A percentile compares a stretch with the other conserved stretches of the same genome.
Conservation (phyloP, 30 jellyfish, hydroid and myxozoan species). For the Chironex yamaguchii region DNA sequence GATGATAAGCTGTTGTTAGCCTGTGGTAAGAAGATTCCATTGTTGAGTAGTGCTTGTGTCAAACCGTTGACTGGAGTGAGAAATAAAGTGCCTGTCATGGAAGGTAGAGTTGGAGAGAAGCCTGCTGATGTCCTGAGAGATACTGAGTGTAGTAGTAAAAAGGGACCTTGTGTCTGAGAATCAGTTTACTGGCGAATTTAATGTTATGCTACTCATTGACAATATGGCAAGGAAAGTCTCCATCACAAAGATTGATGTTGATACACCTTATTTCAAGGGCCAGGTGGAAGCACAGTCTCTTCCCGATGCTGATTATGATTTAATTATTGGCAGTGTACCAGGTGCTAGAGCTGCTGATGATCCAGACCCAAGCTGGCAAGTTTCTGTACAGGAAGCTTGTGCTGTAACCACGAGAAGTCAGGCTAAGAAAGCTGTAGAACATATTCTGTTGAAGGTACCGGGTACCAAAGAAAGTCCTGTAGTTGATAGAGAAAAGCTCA, state of each 20-base stretch:
- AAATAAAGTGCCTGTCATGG: conserved; percentile 1
- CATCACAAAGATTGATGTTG: conserved; percentile 48
- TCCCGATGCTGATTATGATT: conserved; percentile 54
- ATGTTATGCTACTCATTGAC: conserved; percentile 40
- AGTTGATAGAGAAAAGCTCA: conserved; percentile 49
- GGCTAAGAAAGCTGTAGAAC: conserved; percentile 22
- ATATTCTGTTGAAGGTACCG: conserved; percentile 35
- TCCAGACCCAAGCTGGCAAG: conserved; percentile 55
- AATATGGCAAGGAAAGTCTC: conserved; percentile 42
- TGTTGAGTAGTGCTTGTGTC: too few species aligned
- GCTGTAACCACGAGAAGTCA: conserved; percentile 33
- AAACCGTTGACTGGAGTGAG: not conserved
- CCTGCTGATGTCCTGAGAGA: conserved; percentile 45
- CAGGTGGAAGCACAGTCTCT: conserved; percentile 41
- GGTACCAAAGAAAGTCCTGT: conserved; percentile 32
- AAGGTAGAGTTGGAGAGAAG: conserved; percentile 55
- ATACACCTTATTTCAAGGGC: conserved; percentile 17
- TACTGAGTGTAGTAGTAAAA: conserved; percentile 44
- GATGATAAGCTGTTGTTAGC: too few species aligned
- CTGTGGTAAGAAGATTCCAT: too few species aligned
- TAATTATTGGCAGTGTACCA: conserved; percentile 67
- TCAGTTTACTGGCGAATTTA: conserved; percentile 31
- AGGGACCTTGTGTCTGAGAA: conserved; percentile 37
- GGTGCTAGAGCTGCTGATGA: conserved; percentile 45
- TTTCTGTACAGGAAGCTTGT: conserved; percentile 29